Base-by-base conservation (phyloP, 2,888 invertebrate species). In the Copidosoma aretas region DNA sequence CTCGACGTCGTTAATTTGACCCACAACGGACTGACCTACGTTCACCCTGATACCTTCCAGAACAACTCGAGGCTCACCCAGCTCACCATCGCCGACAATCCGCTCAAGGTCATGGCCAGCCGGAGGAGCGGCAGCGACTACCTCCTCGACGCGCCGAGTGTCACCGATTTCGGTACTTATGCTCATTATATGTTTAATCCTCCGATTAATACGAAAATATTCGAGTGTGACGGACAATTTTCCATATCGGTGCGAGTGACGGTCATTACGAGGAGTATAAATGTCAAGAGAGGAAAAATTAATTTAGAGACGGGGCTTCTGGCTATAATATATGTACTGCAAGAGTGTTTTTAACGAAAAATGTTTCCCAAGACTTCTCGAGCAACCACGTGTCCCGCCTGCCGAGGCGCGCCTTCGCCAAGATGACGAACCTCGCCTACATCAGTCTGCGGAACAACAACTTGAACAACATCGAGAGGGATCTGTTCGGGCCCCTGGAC, bases 41-140 rank as follows among this genome's bases (percentile, higher is more conserved):
- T 93, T 60, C 89, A 91, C 75, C 89, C 90, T 0, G 89, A 91
- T 75, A 89, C 91, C 1, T 93, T 93, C 82, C 87, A 87, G 39
- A 87, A 86, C 71, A 91, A 91, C 78, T 88, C 87, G 66, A 89
- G 89, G 74, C 84, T 92, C 59, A 87, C 89, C 64, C 85, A 90
- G 60, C 81, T 93, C 19, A 90, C 90, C 49, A 87, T 91, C 51
- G 86, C 90, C 10, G 88, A 89, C 68, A 91, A 91, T 77, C 89
- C 90, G 43, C 83, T 91, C 43, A 86, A 86, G 70, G 15, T 65
- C 49, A 68, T 24, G 66, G 39, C n/a, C 85, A 86, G 79, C 81
- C 68, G 79, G 81, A 66, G 84, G 81, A 68, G 72, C 56, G 17
- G 75, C 70, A 80, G 84, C 53, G 85, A 86, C 43, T 88, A 87